Conservation (phyloP, 2,888 invertebrate species). For the Omphaloscelis lunosa region DNA sequence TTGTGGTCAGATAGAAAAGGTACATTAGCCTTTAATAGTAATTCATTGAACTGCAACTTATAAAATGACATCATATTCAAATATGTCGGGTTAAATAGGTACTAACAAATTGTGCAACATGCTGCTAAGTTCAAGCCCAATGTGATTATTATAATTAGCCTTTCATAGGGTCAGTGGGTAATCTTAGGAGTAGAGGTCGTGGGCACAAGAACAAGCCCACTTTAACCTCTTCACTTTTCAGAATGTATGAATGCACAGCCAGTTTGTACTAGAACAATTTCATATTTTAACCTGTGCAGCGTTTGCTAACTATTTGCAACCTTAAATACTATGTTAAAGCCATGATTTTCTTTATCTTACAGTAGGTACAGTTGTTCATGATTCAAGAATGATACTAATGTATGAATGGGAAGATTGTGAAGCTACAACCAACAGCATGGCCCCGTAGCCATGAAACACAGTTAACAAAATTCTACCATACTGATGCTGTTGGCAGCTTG, state of each 20-base stretch:
- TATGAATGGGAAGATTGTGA: not conserved
- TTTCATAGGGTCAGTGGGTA: not conserved
- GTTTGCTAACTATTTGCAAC: not conserved
- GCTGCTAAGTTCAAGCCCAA: not conserved
- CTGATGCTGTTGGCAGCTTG: not conserved
- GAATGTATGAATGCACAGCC: too few species aligned
- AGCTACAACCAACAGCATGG: not conserved
- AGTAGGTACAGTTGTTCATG: not conserved
- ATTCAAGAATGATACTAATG: slow-evolving; percentile 15
- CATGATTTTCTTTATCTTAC: not conserved
- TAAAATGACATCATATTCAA: slow-evolving; percentile 15
- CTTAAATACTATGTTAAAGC: not conserved
- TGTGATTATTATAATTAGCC: not conserved
- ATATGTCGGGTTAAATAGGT: not conserved
- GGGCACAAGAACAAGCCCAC: not conserved
- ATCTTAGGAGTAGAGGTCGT: too few species aligned
- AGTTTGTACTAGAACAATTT: not conserved
- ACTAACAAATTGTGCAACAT: slow-evolving; percentile 10
- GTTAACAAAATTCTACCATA: not conserved
- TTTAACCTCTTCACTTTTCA: not conserved
- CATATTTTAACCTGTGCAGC: not conserved
- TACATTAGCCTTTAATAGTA: slow-evolving; percentile 4
- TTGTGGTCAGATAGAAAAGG: not conserved
- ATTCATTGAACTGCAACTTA: slow-evolving; percentile 29
- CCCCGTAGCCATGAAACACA: not conserved